Evolutionary conservation across 2,113 vertebrate genomes (phyloP).

Genomic region (Crypturellus undulatus): DNA sequence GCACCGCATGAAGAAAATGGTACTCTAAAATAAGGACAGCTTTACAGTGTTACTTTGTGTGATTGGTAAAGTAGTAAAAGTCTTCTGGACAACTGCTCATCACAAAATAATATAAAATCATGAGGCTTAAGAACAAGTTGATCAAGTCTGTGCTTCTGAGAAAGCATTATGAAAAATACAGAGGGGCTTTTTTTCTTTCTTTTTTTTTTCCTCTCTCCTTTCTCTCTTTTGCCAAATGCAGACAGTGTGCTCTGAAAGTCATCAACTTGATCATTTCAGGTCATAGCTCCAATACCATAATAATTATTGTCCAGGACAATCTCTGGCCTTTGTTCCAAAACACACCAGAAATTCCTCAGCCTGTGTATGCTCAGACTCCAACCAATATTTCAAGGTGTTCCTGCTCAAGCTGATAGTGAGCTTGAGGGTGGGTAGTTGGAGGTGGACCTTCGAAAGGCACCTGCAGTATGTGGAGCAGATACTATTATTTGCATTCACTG

Average conservation of each 20-base stretch:
- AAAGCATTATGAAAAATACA: not conserved
- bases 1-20: not conserved
- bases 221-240: not conserved
- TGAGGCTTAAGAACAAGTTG: not conserved
- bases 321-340: not conserved
- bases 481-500: not conserved
- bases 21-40: not conserved
- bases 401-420: not conserved
- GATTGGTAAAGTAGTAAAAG: not conserved
- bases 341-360: not conserved
- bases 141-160: not conserved
- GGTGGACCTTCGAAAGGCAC: not conserved
- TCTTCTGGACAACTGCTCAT: not conserved
- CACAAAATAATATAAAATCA: not conserved
- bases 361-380: not conserved
- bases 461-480: not conserved
- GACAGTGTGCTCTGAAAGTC: not conserved
- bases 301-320: not conserved
- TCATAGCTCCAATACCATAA: not conserved
- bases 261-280: not conserved
- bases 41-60: too few species aligned
- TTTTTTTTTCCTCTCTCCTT: not conserved
- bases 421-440: not conserved
- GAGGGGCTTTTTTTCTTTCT: not conserved
- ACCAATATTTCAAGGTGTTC: not conserved